Evolutionary conservation across 2,113 vertebrate genomes (phyloP).

Genomic region (Aviceda subcristata): DNA sequence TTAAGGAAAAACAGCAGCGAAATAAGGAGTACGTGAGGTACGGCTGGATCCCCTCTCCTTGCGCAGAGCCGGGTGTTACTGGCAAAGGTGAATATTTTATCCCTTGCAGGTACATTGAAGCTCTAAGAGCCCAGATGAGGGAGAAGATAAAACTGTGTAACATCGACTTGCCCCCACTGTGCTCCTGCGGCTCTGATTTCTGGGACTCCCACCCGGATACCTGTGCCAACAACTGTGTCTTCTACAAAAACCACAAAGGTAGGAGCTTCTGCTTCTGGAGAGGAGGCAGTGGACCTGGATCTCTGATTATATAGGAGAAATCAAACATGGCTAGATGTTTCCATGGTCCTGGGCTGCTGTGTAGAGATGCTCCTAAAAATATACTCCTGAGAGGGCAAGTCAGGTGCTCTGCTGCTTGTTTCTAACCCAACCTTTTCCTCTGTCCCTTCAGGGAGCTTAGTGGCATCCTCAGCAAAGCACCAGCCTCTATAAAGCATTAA

Average conservation of each 20-base stretch:
- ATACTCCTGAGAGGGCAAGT: background rate
- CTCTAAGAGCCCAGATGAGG: slow-evolving; percentile 81
- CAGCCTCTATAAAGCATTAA: background rate
- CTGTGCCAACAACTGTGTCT: slow-evolving; percentile 93
- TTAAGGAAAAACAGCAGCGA: slow-evolving; percentile 60
- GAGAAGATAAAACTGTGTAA: slow-evolving; percentile 77
- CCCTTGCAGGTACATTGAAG: slow-evolving; percentile 80
- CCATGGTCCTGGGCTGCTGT: background rate
- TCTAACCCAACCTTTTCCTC: background rate
- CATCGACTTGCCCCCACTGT: slow-evolving; percentile 82
- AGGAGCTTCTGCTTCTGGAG: background rate
- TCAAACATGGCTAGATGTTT: background rate
- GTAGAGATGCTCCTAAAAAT: background rate
- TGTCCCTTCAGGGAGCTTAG: background rate
- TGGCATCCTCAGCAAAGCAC: background rate
- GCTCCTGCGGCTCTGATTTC: slow-evolving; percentile 86
- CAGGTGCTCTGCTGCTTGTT: background rate
- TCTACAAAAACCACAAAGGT: slow-evolving; percentile 92
- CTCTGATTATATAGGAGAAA: background rate
- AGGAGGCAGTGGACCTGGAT: background rate
- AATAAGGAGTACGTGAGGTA: slow-evolving; percentile 75
- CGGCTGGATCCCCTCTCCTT: background rate
- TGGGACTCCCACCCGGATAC: slow-evolving; percentile 93
- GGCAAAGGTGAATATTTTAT: background rate
- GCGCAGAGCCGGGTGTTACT: rapidly evolving